Percentiles rank a stretch among this genome's conserved stretches.
phyloP scores from a whole-genome alignment of 2,797 vertebrate species.

The Sebastes wilsoni region DNA sequence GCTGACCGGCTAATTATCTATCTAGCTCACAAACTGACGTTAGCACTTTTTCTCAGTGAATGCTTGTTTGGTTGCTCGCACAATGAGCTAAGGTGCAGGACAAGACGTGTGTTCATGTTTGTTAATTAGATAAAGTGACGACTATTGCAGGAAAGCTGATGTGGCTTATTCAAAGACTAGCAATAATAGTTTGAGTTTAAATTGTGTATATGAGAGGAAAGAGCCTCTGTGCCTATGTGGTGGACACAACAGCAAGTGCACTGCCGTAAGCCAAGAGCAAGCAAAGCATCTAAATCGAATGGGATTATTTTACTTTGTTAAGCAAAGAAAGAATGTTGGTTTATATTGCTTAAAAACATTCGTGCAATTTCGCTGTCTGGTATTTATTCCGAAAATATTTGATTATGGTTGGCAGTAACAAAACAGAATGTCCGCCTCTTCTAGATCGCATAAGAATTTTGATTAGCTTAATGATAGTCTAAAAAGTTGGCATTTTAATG shows the following conservation, averaged over 20 bases:
- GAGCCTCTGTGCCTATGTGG: neutral
- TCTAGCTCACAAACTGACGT: neutral
- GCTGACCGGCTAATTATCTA: neutral
- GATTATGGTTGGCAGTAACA: slow-evolving; percentile 42
- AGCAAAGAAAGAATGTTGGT: slow-evolving; percentile 6
- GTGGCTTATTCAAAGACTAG: neutral
- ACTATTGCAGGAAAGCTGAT: neutral
- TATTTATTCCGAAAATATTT: slow-evolving; percentile 35
- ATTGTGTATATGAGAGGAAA: neutral
- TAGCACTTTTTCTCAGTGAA: neutral
- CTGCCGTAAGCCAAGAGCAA: neutral
- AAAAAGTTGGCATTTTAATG: slow-evolving; percentile 65
- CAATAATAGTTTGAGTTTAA: neutral
- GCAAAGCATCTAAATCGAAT: neutral
- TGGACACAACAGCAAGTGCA: neutral
- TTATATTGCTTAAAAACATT: neutral
- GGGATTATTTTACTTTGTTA: slow-evolving; percentile 13
- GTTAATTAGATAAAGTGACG: neutral
- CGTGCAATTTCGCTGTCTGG: slow-evolving; percentile 43
- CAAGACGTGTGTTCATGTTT: neutral
- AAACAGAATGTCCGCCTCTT: slow-evolving; percentile 36
- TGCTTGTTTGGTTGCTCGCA: neutral
- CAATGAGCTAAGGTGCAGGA: neutral
- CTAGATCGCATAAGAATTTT: slow-evolving; percentile 57
- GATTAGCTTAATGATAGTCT: slow-evolving; percentile 69